Conservation (phyloP, 2,797 vertebrate species). For the Takifugu ocellatus region DNA sequence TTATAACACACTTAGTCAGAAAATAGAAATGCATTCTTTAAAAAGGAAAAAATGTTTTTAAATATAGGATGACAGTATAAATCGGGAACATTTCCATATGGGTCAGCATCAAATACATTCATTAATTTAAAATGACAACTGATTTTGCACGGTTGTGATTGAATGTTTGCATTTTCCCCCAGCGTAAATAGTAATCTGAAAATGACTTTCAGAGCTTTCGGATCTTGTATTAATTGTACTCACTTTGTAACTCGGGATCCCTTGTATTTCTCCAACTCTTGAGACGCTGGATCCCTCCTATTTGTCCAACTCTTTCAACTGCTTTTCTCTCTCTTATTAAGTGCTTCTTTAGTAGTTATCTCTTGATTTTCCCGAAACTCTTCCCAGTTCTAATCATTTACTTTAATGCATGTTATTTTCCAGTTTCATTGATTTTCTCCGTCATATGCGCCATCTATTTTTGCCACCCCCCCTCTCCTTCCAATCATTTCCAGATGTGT, state of each 20-base stretch:
- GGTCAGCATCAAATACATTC: too few relatives aligned
- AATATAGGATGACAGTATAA: too few relatives aligned
- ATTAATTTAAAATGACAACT: too few relatives aligned
- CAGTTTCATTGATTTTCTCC: conserved; percentile 9
- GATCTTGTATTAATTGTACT: neutral
- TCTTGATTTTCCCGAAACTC: neutral
- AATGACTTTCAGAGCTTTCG: neutral
- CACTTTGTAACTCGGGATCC: neutral
- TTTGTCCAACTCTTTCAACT: neutral
- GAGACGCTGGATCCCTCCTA: too few relatives aligned
- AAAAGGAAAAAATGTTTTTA: too few relatives aligned
- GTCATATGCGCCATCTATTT: conserved; percentile 16
- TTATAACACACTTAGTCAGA: too few relatives aligned
- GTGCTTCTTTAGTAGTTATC: neutral
- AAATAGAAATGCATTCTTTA: too few relatives aligned
- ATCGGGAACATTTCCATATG: too few relatives aligned
- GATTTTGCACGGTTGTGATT: neutral
- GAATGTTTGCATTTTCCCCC: neutral
- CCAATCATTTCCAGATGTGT: conserved; percentile 64
- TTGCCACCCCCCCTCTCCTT: conserved; percentile 16
- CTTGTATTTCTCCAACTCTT: too few relatives aligned
- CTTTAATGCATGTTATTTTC: conserved; percentile 6
- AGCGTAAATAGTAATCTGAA: conserved; percentile 29
- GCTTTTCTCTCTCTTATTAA: conserved; percentile 4
- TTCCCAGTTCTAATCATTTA: conserved; percentile 2